Conservation (phyloP, 2,113 vertebrate genomes). For the Calidris pugnax region DNA sequence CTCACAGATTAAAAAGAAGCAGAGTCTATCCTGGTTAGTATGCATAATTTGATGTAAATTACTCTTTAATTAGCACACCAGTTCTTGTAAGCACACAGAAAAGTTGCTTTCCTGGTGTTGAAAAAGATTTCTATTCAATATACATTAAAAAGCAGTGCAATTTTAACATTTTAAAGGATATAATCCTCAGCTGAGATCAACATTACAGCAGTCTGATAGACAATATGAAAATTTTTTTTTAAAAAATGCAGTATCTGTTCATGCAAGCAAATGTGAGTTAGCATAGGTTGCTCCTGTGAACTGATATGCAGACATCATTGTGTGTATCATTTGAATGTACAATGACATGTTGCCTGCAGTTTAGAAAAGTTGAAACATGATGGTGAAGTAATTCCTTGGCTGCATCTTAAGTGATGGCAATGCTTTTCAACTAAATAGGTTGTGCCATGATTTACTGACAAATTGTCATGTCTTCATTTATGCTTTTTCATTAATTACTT, state of each 20-base stretch:
- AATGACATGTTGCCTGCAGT: not conserved
- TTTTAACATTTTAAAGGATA: not conserved
- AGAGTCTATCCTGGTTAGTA: not conserved
- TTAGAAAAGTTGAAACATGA: not conserved
- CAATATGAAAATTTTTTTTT: not conserved
- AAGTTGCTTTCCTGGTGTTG: not conserved
- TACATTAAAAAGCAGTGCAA: not conserved
- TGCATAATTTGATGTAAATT: not conserved
- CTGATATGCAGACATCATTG: not conserved
- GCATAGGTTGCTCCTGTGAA: not conserved
- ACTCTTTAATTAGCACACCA: not conserved
- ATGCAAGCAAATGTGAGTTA: not conserved
- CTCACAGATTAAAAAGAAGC: not conserved
- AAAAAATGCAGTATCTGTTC: not conserved
- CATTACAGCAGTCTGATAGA: not conserved
- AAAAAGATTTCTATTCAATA: not conserved
- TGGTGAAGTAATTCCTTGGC: not conserved
- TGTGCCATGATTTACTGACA: not conserved
- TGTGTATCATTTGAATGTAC: not conserved
- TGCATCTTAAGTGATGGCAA: not conserved
- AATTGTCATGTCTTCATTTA: not conserved
- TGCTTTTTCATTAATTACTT: not conserved
- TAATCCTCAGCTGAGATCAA: not conserved
- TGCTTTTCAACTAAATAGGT: not conserved
- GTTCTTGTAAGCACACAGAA: not conserved